Evolutionary conservation across 2,113 vertebrate species (phyloP).

Genomic region (Lophotis ruficrista): DNA sequence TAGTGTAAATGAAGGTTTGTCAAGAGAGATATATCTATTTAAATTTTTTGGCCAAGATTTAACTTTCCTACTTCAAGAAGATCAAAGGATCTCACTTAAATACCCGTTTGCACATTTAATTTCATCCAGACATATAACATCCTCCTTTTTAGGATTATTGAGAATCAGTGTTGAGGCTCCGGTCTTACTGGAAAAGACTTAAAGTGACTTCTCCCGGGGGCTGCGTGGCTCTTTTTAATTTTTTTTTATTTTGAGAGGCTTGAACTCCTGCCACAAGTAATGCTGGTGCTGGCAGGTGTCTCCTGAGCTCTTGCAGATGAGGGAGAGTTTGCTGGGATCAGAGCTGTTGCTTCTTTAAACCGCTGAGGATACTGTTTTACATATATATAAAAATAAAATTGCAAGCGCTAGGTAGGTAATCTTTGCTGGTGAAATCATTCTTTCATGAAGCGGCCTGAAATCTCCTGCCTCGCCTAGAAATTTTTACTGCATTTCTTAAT

Average conservation of each 20-base stretch:
- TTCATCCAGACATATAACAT: not conserved
- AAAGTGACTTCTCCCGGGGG: not conserved
- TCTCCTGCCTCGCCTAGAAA: not conserved
- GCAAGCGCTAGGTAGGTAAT: not conserved
- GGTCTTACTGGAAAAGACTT: not conserved
- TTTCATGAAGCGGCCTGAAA: not conserved
- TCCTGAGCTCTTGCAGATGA: not conserved
- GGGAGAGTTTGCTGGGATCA: not conserved
- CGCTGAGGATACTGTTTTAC: not conserved
- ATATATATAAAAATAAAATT: not conserved
- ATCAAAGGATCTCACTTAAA: not conserved
- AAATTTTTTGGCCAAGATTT: not conserved
- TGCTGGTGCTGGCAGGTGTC: not conserved
- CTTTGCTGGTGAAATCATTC: not conserved
- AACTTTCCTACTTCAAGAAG: not conserved
- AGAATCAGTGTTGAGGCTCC: not conserved
- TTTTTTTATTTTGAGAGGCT: not conserved
- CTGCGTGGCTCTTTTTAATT: fast-evolving
- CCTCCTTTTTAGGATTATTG: not conserved
- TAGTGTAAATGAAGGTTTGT: not conserved
- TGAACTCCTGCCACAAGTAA: not conserved
- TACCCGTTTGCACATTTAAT: not conserved
- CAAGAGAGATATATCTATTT: not conserved
- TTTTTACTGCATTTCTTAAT: not conserved
- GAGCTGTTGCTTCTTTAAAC: not conserved